These are phyloP conservation scores for Aphelenchoides bicaudatus DNA, from an alignment of 2,888 invertebrate species.

Conservation along the genomic window DNA sequence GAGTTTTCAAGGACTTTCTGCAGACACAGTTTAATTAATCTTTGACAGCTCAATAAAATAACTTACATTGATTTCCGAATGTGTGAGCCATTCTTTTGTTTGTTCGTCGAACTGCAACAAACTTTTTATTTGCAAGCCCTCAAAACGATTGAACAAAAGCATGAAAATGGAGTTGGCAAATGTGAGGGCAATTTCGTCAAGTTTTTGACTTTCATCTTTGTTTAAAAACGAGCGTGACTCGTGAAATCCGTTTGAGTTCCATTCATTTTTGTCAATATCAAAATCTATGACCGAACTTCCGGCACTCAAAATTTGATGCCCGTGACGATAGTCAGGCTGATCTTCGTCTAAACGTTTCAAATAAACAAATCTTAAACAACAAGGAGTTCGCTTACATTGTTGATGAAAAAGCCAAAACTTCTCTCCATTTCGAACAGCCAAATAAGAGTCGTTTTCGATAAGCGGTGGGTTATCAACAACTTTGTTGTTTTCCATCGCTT, in stretches of 20 bases:
- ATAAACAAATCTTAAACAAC: not conserved
- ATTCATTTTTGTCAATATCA: conserved; percentile 6
- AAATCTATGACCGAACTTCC: not conserved
- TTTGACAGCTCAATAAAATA: conserved; percentile 1
- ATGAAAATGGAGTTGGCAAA: conserved; percentile 10
- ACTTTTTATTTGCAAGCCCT: conserved; percentile 9
- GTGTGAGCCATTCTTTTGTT: conserved; percentile 17
- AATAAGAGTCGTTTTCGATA: not conserved
- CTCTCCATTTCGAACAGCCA: conserved; percentile 3
- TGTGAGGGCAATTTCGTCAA: conserved; percentile 14
- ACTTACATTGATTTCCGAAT: conserved; percentile 17
- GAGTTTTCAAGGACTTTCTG: not conserved
- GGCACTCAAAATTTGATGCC: conserved; percentile 1
- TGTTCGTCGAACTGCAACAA: conserved; percentile 18
- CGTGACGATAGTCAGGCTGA: conserved; percentile 12
- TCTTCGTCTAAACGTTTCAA: conserved; percentile 17
- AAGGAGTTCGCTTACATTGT: not conserved
- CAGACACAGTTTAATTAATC: not conserved
- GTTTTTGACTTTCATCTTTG: not conserved
- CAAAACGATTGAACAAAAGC: conserved; percentile 21
- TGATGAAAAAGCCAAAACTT: conserved; percentile 9
- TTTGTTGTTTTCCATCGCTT: not conserved
- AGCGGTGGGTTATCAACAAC: conserved; percentile 8
- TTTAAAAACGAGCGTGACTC: not conserved
- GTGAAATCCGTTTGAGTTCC: not conserved